Percentiles rank a stretch among this genome's conserved stretches.
These are phyloP conservation scores for Achroia grisella DNA, from an alignment of 1,140 invertebrate genomes.

Conservation along the genomic window DNA sequence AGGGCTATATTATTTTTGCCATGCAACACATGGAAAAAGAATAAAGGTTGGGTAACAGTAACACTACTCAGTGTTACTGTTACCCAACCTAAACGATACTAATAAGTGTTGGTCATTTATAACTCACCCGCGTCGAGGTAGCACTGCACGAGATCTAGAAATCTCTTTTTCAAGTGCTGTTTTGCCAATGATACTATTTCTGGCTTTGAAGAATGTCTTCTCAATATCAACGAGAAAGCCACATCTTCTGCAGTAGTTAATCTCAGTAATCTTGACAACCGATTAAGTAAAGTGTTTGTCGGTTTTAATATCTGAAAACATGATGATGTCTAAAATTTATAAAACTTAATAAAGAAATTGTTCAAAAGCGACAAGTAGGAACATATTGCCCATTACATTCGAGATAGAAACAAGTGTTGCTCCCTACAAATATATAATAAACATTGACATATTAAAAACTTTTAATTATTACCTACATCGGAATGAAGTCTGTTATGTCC, in stretches of 20 bases:
- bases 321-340: constrained; percentile 11
- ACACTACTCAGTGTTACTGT: too few species aligned
- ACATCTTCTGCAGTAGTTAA: constrained; percentile 92
- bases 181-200: constrained; percentile 83
- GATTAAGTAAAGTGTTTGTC: constrained; percentile 84
- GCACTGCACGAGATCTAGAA: constrained; percentile 88
- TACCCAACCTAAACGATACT: too few species aligned
- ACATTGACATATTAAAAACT: constrained; percentile 16
- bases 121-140: constrained; percentile 83
- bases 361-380: too few species aligned
- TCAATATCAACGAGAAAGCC: constrained; percentile 87
- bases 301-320: constrained; percentile 83
- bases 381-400: constrained; percentile 8
- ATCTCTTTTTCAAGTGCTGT: constrained; percentile 85
- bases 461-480: constrained; percentile 37
- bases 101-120: too few species aligned
- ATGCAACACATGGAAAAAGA: too few species aligned
- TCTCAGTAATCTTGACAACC: constrained; percentile 88
- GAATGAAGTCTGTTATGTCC: constrained; percentile 31
- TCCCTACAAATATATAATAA: constrained; percentile 1
- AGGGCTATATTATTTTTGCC: background rate
- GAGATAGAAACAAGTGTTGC: too few species aligned
- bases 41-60: too few species aligned
- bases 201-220: constrained; percentile 83
- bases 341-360: constrained; percentile 1